These are phyloP conservation scores for Melipona quadrifasciata DNA, from an alignment of 1,140 invertebrate species.

Conservation along the genomic window DNA sequence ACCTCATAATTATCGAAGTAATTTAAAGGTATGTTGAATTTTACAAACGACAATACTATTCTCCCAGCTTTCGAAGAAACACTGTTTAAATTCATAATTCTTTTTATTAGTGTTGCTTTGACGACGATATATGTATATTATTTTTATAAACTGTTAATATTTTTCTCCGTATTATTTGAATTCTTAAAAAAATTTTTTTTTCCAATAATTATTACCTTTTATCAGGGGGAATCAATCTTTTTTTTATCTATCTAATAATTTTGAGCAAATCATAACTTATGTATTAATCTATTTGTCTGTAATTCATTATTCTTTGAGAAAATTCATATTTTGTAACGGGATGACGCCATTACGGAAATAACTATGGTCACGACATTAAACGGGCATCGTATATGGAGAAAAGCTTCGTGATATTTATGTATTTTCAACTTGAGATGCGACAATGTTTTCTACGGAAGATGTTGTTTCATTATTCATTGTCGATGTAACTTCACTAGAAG, in stretches of 20 bases:
- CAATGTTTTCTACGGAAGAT: background rate
- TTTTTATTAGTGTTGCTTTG: background rate
- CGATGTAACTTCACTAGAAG: background rate
- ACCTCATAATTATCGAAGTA: background rate
- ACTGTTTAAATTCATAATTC: background rate
- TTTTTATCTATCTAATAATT: background rate
- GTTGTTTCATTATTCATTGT: background rate
- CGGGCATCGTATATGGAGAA: constrained; percentile 49
- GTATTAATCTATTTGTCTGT: constrained; percentile 3
- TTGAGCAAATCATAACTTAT: background rate
- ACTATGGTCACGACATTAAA: constrained; percentile 49
- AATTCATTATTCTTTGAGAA: background rate
- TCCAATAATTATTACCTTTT: background rate
- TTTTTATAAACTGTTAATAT: background rate
- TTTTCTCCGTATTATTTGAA: background rate
- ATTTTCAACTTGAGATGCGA: background rate
- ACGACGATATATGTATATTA: background rate
- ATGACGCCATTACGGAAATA: constrained; percentile 63
- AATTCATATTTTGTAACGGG: constrained; percentile 51
- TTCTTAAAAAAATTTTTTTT: constrained; percentile 6
- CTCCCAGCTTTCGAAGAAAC: background rate
- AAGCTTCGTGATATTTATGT: constrained; percentile 35
- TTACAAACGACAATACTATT: background rate
- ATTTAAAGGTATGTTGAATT: background rate
- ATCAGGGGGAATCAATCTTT: no score